Percentiles rank a stretch among this genome's conserved stretches.
Evolutionary conservation across 2,888 invertebrate genomes (phyloP).

Genomic region (Sarcophaga caerulescens): DNA sequence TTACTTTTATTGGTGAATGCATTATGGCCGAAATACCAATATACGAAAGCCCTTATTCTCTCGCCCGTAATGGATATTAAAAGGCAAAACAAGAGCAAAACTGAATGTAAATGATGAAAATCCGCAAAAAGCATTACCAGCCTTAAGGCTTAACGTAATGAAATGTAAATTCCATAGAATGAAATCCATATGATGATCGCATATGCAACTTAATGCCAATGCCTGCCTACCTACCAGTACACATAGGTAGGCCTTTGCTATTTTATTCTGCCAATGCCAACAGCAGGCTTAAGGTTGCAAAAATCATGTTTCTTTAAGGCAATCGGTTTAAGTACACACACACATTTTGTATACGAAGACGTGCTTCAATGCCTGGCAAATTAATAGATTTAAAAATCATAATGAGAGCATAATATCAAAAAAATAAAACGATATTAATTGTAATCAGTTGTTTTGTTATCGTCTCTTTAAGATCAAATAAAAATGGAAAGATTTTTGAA

Average conservation of each 20-base stretch:
- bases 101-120: slow-evolving; percentile 41
- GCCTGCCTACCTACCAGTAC: background rate
- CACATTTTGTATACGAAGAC: background rate
- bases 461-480: no score
- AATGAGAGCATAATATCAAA: no score
- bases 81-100: slow-evolving; percentile 24
- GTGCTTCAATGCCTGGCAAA: background rate
- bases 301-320: slow-evolving; percentile 7
- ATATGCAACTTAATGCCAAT: slow-evolving; percentile 53
- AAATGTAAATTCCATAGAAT: slow-evolving; percentile 75
- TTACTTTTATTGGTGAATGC: slow-evolving; percentile 38
- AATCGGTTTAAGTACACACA: background rate
- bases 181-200: slow-evolving; percentile 53
- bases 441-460: no score
- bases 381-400: no score
- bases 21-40: slow-evolving; percentile 36
- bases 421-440: no score
- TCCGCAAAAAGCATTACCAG: slow-evolving; percentile 72
- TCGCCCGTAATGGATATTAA: slow-evolving; percentile 29
- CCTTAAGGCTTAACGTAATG: slow-evolving; percentile 78
- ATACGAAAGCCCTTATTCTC: slow-evolving; percentile 29
- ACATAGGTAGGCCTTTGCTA: background rate
- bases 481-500: no score
- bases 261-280: slow-evolving; percentile 10
- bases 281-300: slow-evolving; percentile 24